These are phyloP conservation scores for Archivesica marissinica DNA, from an alignment of 1,140 invertebrate genomes.

Conservation along the genomic window DNA sequence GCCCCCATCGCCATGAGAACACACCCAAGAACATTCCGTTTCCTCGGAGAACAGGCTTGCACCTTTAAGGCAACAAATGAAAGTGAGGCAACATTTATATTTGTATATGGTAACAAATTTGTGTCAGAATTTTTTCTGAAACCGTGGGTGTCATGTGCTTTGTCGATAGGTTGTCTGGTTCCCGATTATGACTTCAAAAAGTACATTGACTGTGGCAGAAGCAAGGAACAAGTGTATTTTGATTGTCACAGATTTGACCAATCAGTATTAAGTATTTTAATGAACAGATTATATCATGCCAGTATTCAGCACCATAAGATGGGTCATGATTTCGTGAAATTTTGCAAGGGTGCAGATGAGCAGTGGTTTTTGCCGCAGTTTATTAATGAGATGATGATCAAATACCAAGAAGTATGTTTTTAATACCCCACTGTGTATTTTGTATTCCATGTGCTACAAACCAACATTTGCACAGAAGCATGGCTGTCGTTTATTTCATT, in stretches of 20 bases:
- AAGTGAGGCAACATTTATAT: slow-evolving; percentile 54
- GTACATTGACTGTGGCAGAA: slow-evolving; percentile 32
- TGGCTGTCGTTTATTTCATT: no score
- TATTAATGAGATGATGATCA: slow-evolving; percentile 29
- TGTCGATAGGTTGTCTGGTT: slow-evolving; percentile 46
- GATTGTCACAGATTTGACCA: slow-evolving; percentile 61
- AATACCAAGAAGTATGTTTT: slow-evolving; percentile 10
- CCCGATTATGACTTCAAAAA: slow-evolving; percentile 4
- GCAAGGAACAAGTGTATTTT: slow-evolving; percentile 37
- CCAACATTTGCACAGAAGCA: no score
- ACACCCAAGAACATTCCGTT: slow-evolving; percentile 28
- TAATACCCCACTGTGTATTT: not conserved
- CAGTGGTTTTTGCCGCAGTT: slow-evolving; percentile 47
- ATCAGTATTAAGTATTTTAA: slow-evolving; percentile 56
- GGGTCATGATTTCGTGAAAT: slow-evolving; percentile 39
- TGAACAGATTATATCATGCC: slow-evolving; percentile 31
- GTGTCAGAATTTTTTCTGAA: slow-evolving; percentile 50
- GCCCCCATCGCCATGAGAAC: slow-evolving; percentile 48
- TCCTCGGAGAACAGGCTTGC: slow-evolving; percentile 49
- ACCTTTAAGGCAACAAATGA: slow-evolving; percentile 45
- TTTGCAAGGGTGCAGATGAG: slow-evolving; percentile 57
- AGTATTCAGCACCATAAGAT: slow-evolving; percentile 31
- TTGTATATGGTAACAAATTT: slow-evolving; percentile 52
- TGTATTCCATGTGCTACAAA: no score
- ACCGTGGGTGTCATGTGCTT: slow-evolving; percentile 59